A percentile compares a stretch with the other conserved stretches of the same genome.
phyloP scores from a whole-genome alignment of 2,888 invertebrate species.

The Habroteleia sp. region DNA sequence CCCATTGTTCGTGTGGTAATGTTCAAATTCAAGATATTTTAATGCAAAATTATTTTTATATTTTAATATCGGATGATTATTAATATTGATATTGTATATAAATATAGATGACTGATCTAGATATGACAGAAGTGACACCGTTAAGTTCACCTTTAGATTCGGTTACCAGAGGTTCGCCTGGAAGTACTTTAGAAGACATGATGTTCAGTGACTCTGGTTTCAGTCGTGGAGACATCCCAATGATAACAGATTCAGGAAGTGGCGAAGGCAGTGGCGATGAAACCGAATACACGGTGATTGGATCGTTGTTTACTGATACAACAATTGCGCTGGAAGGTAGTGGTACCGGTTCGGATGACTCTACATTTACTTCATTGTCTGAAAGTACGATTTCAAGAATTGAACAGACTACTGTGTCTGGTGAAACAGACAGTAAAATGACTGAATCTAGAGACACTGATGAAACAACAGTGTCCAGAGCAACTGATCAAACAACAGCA shows the following conservation, averaged over 20 bases:
- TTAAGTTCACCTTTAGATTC: slow-evolving; percentile 66
- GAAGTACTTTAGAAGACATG: slow-evolving; percentile 67
- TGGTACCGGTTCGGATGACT: slow-evolving; percentile 69
- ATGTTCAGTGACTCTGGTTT: slow-evolving; percentile 74
- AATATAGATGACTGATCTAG: slow-evolving; percentile 75
- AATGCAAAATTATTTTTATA: background rate
- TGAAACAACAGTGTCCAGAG: background rate
- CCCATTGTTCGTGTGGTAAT: slow-evolving; percentile 69
- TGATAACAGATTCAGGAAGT: slow-evolving; percentile 70
- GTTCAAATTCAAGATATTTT: too few species aligned
- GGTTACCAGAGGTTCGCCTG: slow-evolving; percentile 59
- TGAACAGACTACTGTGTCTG: slow-evolving; percentile 62
- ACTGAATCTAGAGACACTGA: slow-evolving; percentile 29
- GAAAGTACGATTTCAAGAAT: slow-evolving; percentile 29
- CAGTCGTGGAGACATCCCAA: slow-evolving; percentile 73
- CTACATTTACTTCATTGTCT: too few species aligned
- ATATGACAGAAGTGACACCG: slow-evolving; percentile 68
- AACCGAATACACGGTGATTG: slow-evolving; percentile 65
- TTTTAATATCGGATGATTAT: too few species aligned
- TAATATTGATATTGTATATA: too few species aligned
- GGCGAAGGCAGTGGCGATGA: slow-evolving; percentile 72
- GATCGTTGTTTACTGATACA: slow-evolving; percentile 32
- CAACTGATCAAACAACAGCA: too few species aligned
- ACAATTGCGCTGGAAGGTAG: slow-evolving; percentile 72
- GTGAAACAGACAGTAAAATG: slow-evolving; percentile 23